Percentiles rank a stretch among this genome's conserved stretches.
phyloP scores from a whole-genome alignment of 2,888 invertebrate genomes.

The Plutella xylostella region DNA sequence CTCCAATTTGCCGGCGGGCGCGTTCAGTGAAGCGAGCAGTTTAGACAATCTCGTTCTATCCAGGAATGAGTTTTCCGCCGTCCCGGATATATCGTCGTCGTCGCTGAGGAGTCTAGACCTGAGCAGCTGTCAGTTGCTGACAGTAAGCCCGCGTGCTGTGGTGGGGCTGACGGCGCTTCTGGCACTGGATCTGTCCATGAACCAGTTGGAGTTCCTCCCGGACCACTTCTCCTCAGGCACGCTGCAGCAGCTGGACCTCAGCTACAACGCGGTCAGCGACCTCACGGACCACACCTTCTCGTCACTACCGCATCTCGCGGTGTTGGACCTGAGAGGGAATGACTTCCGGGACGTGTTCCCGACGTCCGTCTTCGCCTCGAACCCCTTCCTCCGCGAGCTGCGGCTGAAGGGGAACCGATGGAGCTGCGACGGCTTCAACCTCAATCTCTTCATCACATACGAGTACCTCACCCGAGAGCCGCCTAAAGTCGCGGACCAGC shows the following conservation, averaged over 20 bases:
- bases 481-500: conserved; percentile 48
- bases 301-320: conserved; percentile 72
- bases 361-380: conserved; percentile 70
- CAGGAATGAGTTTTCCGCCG: conserved; percentile 71
- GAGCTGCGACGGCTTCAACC: conserved; percentile 76
- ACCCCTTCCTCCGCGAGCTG: conserved; percentile 69
- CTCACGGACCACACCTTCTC: conserved; percentile 73
- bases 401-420: conserved; percentile 80
- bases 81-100: conserved; percentile 67
- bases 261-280: conserved; percentile 68
- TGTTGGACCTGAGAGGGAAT: conserved; percentile 78
- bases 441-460: conserved; percentile 70
- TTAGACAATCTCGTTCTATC: conserved; percentile 73
- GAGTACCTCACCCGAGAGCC: conserved; percentile 70
- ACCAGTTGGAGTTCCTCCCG: conserved; percentile 73
- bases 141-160: conserved; percentile 60
- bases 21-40: conserved; percentile 68
- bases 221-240: conserved; percentile 67
- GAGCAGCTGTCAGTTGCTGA: conserved; percentile 74
- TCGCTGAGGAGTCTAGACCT: conserved; percentile 70
- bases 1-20: conserved; percentile 59
- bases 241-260: conserved; percentile 71
- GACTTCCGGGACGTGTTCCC: conserved; percentile 74
- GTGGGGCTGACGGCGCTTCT: conserved; percentile 68
- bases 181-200: conserved; percentile 73